A percentile compares a stretch with the other conserved stretches of the same genome.
Evolutionary conservation across 2,113 vertebrate genomes (phyloP).

Genomic region (Sander vitreus): DNA sequence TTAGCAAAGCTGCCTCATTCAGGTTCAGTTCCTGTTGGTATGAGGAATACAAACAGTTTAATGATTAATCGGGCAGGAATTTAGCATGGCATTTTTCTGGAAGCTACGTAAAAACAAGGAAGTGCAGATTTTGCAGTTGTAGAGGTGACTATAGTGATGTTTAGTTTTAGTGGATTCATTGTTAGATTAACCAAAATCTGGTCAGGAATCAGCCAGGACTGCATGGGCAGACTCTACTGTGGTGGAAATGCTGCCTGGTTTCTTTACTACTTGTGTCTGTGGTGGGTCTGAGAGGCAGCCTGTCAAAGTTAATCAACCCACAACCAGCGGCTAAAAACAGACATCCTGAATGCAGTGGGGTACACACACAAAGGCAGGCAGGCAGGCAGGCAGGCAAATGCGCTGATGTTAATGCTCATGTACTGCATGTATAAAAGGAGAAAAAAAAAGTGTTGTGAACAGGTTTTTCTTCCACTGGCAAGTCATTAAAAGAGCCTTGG

Average conservation of each 20-base stretch:
- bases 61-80: constrained; percentile 1
- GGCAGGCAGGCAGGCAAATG: constrained; percentile 33
- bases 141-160: not conserved
- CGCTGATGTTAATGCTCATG: constrained; percentile 36
- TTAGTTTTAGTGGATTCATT: constrained; percentile 33
- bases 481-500: constrained; percentile 49
- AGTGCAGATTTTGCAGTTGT: not conserved
- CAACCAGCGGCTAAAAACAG: constrained; percentile 80
- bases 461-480: constrained; percentile 55
- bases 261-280: constrained; percentile 71
- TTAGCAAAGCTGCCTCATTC: constrained; percentile 10
- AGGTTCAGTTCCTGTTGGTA: constrained; percentile 9
- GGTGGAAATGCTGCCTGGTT: constrained; percentile 61
- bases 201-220: constrained; percentile 10
- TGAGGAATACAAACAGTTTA: constrained; percentile 16
- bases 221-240: constrained; percentile 37
- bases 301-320: constrained; percentile 83
- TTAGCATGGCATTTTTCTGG: not conserved
- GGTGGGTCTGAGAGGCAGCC: constrained; percentile 80
- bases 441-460: constrained; percentile 39
- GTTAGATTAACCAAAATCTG: constrained; percentile 6
- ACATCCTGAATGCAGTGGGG: constrained; percentile 71
- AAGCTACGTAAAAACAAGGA: not conserved
- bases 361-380: constrained; percentile 26
- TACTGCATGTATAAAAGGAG: constrained; percentile 15